Evolutionary conservation across 1,140 invertebrate genomes (phyloP), one percentile per base, ranked within the genome.

Genomic region (Sminthurinus signatus): DNA sequence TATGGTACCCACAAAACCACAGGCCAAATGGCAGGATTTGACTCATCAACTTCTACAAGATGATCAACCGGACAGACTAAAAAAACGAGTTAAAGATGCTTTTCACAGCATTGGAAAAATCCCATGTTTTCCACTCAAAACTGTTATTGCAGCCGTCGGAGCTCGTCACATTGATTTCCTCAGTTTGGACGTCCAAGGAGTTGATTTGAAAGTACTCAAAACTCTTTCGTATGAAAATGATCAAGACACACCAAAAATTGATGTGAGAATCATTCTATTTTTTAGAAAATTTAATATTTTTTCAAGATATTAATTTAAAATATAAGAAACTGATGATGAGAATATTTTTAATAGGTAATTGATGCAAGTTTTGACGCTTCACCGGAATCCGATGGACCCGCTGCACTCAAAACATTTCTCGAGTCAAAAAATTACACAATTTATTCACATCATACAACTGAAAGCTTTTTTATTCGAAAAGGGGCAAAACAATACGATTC

Each of bases 201-300:
- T 75, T 44, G 81, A 81, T 64, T 70, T 81, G 15, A 75, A 81
- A 62, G 78, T 82, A 12, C 67, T 82, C 8, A 74, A 78, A 70
- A 81, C 80, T 0, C 78, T 82, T 58, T 81, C 81, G 21, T 82
- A 78, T 67, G 73, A 81, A 10, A n/a, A n/a, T n/a, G n/a, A n/a
- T n/a, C n/a, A n/a, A n/a, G 28, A 10, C 51, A 10, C 21, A 5
- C 10, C 12, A 19, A 27, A 25, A 4, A 54, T 21, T 10, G 44
- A 21, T 21, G 23, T 48, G 44, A 39, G 36, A 39, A 17, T 17
- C 36, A n/a, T n/a, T n/a, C n/a, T n/a, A n/a, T n/a, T n/a, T n/a
- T n/a, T n/a, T n/a, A n/a, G n/a, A n/a, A n/a, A n/a, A n/a, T n/a
- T n/a, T n/a, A n/a, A n/a, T n/a, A n/a, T n/a, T n/a, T n/a, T n/a